Evolutionary conservation across 2,888 invertebrate genomes (phyloP).

Genomic region (Antheraea yamamai): DNA sequence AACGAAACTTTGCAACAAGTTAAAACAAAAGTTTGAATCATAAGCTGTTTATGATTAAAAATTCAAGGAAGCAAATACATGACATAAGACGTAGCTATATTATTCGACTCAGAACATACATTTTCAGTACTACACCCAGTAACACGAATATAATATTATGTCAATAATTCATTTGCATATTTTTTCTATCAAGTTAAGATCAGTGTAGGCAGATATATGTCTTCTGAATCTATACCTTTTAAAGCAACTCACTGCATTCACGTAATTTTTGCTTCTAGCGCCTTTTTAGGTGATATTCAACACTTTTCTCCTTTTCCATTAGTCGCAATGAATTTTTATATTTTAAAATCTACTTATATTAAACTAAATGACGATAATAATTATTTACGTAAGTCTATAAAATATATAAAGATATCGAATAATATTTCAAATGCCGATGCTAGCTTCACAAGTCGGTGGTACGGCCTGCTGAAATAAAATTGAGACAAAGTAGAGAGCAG

Average conservation of each 20-base stretch:
- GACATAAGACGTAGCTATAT: background rate
- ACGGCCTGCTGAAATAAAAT: background rate
- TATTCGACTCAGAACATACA: no score
- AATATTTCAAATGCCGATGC: background rate
- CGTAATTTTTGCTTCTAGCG: background rate
- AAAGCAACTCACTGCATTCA: background rate
- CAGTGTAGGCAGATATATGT: conserved; percentile 9
- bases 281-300: background rate
- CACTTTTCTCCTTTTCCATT: background rate
- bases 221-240: conserved; percentile 11
- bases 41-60: background rate
- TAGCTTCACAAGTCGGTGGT: background rate
- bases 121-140: background rate
- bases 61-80: background rate
- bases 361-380: background rate
- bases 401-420: background rate
- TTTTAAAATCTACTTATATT: background rate
- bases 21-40: background rate
- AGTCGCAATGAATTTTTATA: background rate
- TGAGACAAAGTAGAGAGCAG: background rate
- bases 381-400: no score
- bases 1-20: background rate
- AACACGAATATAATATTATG: background rate
- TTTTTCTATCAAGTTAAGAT: conserved; percentile 8
- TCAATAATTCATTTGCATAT: conserved; percentile 7